Base-by-base conservation (phyloP, 2,113 vertebrate genomes). In the Meriones unguiculatus region DNA sequence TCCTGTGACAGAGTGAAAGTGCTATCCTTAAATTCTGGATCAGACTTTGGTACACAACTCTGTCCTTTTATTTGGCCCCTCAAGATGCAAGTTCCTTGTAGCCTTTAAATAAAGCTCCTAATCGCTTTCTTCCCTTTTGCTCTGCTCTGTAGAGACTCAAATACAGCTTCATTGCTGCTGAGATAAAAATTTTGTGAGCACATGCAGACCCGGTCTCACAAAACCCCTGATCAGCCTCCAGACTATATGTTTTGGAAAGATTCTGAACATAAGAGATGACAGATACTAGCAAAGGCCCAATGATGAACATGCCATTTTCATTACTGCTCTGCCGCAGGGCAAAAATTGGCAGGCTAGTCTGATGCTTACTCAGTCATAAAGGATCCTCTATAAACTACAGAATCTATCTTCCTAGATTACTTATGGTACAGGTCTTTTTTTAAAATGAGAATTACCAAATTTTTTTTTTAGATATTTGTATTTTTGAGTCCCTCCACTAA, bases 161-260 rank as follows among this genome's bases (percentile, higher is more conserved):
- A 93, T 91, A 72, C 3, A 22, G 65, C 89, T 95, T 97, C 95
- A 77, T 52, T 97, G 72, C 75, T 93, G 86, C 90, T 97, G 84
- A 95, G 50, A 69, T 57, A 65, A 41, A 46, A 30, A 5, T 14
- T 25, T 25, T 91, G 96, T 95, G 64, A 86, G 20, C 50, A 96
- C 95, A 97, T 57, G 88, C 64, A 76, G 17, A 70, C 91, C 90
- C 92, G 75, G 62, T 75, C 75, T 96, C 94, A 52, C 7, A 57
- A 90, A 78, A 54, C 94, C 62, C 52, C 30, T n/a, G 38, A 22
- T n/a, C 64, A 93, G 54, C 69, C 65, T 75, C 28, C 57, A 85
- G 69, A 62, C n/a, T 52, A 1, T 38, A 28, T 86, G 86, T 59
- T 28, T 7, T 75, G 69, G 3, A 65, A 84, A 95, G 25, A 59